A percentile compares a stretch with the other conserved stretches of the same genome.
These are phyloP conservation scores for Brenthis ino DNA, from an alignment of 2,888 invertebrate genomes.

Conservation along the genomic window DNA sequence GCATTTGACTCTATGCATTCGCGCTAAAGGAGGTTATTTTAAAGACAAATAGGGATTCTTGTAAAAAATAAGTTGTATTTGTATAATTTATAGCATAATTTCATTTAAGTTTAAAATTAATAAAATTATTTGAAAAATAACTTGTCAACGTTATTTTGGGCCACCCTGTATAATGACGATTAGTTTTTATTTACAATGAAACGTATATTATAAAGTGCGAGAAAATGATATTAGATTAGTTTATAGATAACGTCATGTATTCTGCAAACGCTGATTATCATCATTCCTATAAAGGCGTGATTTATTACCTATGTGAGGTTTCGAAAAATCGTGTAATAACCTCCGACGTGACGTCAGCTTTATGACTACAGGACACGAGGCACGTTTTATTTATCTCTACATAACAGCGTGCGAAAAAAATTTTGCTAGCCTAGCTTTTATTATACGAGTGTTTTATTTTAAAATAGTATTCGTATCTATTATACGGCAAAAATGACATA, in stretches of 20 bases:
- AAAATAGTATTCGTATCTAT: too few species aligned
- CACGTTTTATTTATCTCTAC: conserved; percentile 28
- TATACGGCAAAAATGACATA: too few species aligned
- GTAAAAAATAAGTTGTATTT: too few species aligned
- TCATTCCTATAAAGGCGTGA: conserved; percentile 33
- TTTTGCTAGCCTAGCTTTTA: conserved; percentile 8
- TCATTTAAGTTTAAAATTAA: too few species aligned
- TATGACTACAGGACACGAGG: conserved; percentile 28
- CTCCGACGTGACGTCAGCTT: conserved; percentile 30
- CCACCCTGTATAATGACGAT: too few species aligned
- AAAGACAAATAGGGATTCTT: too few species aligned
- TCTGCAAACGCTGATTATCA: conserved; percentile 28
- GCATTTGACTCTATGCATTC: too few species aligned
- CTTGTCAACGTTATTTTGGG: too few species aligned
- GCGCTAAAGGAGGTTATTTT: too few species aligned
- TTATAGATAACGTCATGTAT: conserved; percentile 18
- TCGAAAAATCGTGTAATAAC: conserved; percentile 37
- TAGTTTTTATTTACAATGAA: too few species aligned
- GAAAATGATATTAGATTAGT: conserved; percentile 11
- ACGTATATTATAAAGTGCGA: background rate
- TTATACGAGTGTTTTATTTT: conserved; percentile 1
- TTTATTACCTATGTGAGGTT: conserved; percentile 36
- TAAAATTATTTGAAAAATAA: too few species aligned
- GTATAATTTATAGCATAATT: too few species aligned
- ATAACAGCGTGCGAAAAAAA: conserved; percentile 4